phyloP scores from a whole-genome alignment of 2,113 vertebrate species.

The Chlamydotis undulata region DNA sequence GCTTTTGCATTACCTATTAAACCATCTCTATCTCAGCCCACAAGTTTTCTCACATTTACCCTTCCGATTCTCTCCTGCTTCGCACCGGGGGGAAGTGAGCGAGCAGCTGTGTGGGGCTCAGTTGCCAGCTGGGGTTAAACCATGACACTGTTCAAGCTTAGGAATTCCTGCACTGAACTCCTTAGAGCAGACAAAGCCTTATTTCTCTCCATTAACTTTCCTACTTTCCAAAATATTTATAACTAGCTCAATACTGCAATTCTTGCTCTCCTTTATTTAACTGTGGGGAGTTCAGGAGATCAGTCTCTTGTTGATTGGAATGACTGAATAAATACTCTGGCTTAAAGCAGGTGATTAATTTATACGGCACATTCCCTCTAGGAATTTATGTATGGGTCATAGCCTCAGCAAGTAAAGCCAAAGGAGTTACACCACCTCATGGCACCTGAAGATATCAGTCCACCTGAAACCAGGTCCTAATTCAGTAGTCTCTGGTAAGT shows the following conservation, averaged over 20 bases:
- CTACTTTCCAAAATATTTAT: background rate
- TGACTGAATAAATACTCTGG: background rate
- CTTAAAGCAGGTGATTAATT: background rate
- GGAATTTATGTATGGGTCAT: background rate
- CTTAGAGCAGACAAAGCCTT: background rate
- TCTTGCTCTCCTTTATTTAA: background rate
- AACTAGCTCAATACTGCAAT: background rate
- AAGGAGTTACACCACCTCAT: background rate
- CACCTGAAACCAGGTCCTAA: background rate
- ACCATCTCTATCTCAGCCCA: background rate
- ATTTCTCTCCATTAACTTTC: background rate
- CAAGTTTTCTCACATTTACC: background rate
- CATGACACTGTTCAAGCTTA: background rate
- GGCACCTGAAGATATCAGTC: background rate
- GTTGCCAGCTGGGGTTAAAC: background rate
- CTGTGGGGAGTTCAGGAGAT: background rate
- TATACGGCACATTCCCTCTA: background rate
- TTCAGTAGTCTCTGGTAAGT: background rate
- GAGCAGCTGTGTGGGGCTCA: accelerated
- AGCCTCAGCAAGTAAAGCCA: background rate
- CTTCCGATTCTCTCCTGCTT: background rate
- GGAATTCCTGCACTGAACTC: background rate
- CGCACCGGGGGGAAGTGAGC: accelerated
- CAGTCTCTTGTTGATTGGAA: background rate
- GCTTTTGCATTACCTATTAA: background rate